These are phyloP conservation scores for Drosophila setifemur DNA, from an alignment of 1,140 invertebrate genomes.

Conservation along the genomic window DNA sequence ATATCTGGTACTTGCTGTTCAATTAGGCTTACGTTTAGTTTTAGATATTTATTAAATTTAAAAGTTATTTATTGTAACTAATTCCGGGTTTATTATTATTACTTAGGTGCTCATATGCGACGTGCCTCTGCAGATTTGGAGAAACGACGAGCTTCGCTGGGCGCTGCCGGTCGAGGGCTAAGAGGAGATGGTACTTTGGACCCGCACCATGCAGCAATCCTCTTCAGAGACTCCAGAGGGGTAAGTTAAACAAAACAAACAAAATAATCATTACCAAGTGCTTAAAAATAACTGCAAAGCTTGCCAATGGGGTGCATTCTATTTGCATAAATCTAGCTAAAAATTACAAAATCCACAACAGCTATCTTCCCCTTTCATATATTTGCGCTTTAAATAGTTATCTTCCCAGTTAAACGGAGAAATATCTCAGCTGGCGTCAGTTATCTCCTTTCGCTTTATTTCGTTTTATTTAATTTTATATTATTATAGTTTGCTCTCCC, in stretches of 20 bases:
- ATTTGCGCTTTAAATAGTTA: background rate
- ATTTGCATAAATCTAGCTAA: background rate
- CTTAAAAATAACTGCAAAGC: too few relatives aligned
- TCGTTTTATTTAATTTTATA: too few relatives aligned
- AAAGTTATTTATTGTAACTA: too few relatives aligned
- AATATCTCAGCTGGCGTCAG: background rate
- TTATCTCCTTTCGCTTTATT: background rate
- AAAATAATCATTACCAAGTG: background rate
- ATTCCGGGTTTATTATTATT: background rate
- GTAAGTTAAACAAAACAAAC: slow-evolving; percentile 85
- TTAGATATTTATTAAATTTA: background rate
- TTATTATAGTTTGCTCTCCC: background rate
- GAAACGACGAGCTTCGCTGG: slow-evolving; percentile 88
- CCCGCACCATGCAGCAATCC: slow-evolving; percentile 92
- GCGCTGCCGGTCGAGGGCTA: slow-evolving; percentile 84
- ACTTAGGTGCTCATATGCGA: slow-evolving; percentile 87
- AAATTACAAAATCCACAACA: background rate
- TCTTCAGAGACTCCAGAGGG: slow-evolving; percentile 94
- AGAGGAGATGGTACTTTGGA: slow-evolving; percentile 85
- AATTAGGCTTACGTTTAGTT: background rate
- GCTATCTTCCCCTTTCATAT: background rate
- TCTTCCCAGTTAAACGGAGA: background rate
- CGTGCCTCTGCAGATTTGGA: slow-evolving; percentile 90
- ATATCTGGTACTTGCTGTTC: slow-evolving; percentile 71
- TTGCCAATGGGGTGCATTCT: too few relatives aligned